These are phyloP conservation scores for Lobophora halterata DNA, from an alignment of 2,888 invertebrate species.

Conservation along the genomic window DNA sequence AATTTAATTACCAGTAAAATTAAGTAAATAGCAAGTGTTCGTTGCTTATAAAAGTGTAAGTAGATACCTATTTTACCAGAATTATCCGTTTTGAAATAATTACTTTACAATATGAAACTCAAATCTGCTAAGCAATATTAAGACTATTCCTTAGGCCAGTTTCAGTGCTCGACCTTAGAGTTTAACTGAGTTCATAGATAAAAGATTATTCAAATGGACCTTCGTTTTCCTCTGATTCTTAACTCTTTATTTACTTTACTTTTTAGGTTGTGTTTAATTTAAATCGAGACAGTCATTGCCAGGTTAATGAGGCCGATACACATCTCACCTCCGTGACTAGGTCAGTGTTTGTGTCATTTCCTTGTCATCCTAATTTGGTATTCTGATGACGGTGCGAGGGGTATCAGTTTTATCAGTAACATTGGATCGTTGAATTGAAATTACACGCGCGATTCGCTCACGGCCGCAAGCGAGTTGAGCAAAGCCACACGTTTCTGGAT, in stretches of 20 bases:
- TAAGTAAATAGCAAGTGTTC: too few species aligned
- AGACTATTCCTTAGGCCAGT: too few species aligned
- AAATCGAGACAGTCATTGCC: conserved; percentile 6
- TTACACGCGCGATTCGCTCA: conserved; percentile 39
- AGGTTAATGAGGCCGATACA: conserved; percentile 15
- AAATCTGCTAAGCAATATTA: too few species aligned
- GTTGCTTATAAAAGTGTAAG: too few species aligned
- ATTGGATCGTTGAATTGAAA: conserved; percentile 47
- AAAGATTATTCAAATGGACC: too few species aligned
- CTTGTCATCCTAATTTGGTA: conserved; percentile 38
- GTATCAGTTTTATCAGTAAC: conserved; percentile 41
- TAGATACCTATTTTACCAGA: too few species aligned
- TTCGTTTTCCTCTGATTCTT: neutral
- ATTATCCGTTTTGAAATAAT: too few species aligned
- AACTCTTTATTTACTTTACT: neutral
- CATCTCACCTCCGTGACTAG: conserved; percentile 26
- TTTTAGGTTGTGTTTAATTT: neutral
- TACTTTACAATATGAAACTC: too few species aligned
- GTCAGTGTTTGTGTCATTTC: conserved; percentile 25
- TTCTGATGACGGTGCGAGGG: conserved; percentile 37
- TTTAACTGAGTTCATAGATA: too few species aligned
- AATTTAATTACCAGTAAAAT: too few species aligned
- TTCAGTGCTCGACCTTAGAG: too few species aligned
- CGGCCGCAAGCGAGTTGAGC: conserved; percentile 27
- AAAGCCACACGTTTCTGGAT: conserved; percentile 19